These are phyloP conservation scores for Cheiracanthium punctorium DNA, from an alignment of 2,888 invertebrate genomes.

Conservation along the genomic window DNA sequence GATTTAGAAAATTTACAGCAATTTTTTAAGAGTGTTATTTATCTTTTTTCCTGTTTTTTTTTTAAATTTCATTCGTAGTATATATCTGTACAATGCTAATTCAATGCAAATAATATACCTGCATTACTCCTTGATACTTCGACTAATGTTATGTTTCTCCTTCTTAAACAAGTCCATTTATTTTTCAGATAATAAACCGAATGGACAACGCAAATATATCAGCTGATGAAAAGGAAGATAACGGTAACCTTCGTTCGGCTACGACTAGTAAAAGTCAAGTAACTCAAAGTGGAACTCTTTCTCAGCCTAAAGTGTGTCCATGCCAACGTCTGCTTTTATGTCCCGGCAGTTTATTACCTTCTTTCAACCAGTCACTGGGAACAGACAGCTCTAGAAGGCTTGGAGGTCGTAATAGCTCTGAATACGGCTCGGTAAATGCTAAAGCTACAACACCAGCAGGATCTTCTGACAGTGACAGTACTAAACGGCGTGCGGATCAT, in stretches of 20 bases:
- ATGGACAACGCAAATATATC: slow-evolving; percentile 48
- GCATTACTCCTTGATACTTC: no score
- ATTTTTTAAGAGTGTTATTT: no score
- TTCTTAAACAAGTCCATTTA: no score
- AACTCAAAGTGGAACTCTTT: slow-evolving; percentile 4
- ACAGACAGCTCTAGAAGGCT: slow-evolving; percentile 8
- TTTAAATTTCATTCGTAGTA: no score
- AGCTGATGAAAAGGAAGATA: slow-evolving; percentile 50
- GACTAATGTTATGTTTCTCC: no score
- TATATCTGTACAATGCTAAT: no score
- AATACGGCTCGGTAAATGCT: slow-evolving; percentile 50
- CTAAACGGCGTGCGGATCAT: slow-evolving; percentile 32
- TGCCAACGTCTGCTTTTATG: slow-evolving; percentile 59
- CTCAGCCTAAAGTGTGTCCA: slow-evolving; percentile 53
- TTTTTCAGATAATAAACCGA: slow-evolving; percentile 54
- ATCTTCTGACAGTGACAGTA: slow-evolving; percentile 18
- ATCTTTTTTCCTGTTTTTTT: no score
- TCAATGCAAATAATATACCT: no score
- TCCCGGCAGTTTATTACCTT: slow-evolving; percentile 54
- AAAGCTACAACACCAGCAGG: not conserved
- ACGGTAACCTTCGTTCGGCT: slow-evolving; percentile 22
- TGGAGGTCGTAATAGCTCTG: slow-evolving; percentile 30
- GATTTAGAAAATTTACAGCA: no score
- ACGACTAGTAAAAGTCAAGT: not conserved
- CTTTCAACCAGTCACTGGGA: slow-evolving; percentile 22